Base-by-base conservation (phyloP, 2,113 vertebrate species). In the Indri indri region DNA sequence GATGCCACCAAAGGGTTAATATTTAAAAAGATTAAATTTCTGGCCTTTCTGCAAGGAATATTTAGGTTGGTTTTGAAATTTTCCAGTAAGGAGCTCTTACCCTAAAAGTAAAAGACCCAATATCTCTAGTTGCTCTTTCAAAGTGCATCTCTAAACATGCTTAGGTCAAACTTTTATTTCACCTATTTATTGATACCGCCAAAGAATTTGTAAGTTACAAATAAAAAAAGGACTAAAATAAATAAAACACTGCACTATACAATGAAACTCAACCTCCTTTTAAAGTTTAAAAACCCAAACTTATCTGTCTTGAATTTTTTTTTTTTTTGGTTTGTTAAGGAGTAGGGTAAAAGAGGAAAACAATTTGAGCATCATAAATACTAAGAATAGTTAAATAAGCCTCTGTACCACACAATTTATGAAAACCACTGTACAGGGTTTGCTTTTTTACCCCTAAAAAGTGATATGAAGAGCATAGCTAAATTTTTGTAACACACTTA, bases 1-100 rank as follows among this genome's bases (percentile, higher is more conserved):
- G 96, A 98, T 98, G 98, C 98, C 97, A 98, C 97, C 97, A 98
- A 98, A 99, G 98, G 98, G 98, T 98, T 99, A 99, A 99, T 99
- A 98, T 98, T 99, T 99, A 95, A 98, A 98, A 98, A 99, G 98
- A 99, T 98, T 98, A 98, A 98, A 98, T 98, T 98, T 98, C 98
- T 80, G 88, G 96, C 96, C 91, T 98, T 98, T 98, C 98, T 98
- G 74, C 65, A 90, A 97, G 91, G 97, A 98, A 97, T 94, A 96
- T 97, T 98, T 98, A 0, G 0, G 37, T 97, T 96, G 66, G 5
- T 76, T 97, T 98, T 98, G 94, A 96, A 93, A 37, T 93, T 83
- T 84, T 83, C 22, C 4, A 84, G 37, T 83, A 70, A 90, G 74
- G 42, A 81, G 20, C 17, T 57, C 17, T 94, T 71, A 82, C 34